These are phyloP conservation scores for Spilogale gracilis DNA, from an alignment of 2,113 vertebrate genomes.

Conservation along the genomic window DNA sequence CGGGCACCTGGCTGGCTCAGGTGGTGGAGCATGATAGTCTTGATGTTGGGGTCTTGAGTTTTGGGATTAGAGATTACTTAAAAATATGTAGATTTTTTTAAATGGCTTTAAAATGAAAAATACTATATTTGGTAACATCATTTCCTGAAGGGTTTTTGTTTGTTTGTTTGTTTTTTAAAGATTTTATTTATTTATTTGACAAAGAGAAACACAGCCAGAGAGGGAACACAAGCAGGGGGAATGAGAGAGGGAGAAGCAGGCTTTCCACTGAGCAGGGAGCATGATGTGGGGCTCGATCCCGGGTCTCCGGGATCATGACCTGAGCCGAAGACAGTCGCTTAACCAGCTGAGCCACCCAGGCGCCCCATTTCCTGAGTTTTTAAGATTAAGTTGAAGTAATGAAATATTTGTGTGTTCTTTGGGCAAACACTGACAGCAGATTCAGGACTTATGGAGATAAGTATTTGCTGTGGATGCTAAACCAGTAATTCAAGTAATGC, in stretches of 20 bases:
- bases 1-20: neutral
- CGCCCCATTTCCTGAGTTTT: neutral
- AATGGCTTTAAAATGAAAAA: neutral
- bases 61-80: neutral
- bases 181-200: too few relatives aligned
- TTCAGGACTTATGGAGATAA: neutral
- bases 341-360: too few relatives aligned
- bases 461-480: neutral
- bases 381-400: neutral
- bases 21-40: neutral
- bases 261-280: too few relatives aligned
- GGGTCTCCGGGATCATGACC: too few relatives aligned
- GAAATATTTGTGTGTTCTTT: neutral
- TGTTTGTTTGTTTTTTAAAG: too few relatives aligned
- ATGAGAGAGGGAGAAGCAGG: too few relatives aligned
- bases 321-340: too few relatives aligned
- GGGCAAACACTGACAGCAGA: neutral
- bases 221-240: too few relatives aligned
- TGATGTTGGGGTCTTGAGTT: neutral
- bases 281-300: too few relatives aligned
- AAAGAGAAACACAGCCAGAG: too few relatives aligned
- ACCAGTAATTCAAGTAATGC: neutral
- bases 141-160: neutral
- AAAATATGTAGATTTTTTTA: neutral
- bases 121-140: neutral